Base-by-base conservation (phyloP, 2,113 vertebrate species). In the Nerophis ophidion region DNA sequence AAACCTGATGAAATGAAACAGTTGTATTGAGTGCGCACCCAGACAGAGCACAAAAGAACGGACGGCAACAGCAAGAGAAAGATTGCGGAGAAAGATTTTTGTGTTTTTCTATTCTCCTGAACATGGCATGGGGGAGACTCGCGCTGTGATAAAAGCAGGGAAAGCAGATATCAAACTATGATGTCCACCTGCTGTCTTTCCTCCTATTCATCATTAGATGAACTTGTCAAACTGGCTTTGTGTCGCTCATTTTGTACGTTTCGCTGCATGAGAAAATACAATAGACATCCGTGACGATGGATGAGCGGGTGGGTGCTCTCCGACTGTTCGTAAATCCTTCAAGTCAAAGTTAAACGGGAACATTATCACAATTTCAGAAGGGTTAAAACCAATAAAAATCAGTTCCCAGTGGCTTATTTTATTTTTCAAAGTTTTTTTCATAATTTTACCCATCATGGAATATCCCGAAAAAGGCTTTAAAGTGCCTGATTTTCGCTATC, bases 61-160 rank as follows among this genome's bases (percentile, higher is more conserved):
- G 6, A 33, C 5, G 16, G 48, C 6, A 42, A 48, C 35, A 57
- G 4, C 63, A 52, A 73, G 15, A 58, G 61, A 66, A 48, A 64
- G 49, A 57, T 46, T 50, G 62, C 15, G 63, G 68, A 40, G 66
- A 77, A 61, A 79, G 61, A 82, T 81, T 80, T 81, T 66, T 19
- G 48, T 79, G 73, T 83, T 83, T 83, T 26, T 79, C 68, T 68
- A 55, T 82, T 87, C 82, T 81, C 84, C 60, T 66, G 85, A 81
- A 62, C 74, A 74, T 75, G 75, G 72, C 75, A 75, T 71, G 75
- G 69, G 46, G 55, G 60, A 67, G 60, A 71, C 58, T 62, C 83
- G 74, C 35, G 78, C 88, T 88, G 89, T 80, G 89, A 91, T 87
- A 81, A 89, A 90, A 90, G 81, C 66, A 66, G 72, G 77, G 77